Evolutionary conservation across 1,140 invertebrate genomes (phyloP).

Genomic region (Tetramorium alpestre): DNA sequence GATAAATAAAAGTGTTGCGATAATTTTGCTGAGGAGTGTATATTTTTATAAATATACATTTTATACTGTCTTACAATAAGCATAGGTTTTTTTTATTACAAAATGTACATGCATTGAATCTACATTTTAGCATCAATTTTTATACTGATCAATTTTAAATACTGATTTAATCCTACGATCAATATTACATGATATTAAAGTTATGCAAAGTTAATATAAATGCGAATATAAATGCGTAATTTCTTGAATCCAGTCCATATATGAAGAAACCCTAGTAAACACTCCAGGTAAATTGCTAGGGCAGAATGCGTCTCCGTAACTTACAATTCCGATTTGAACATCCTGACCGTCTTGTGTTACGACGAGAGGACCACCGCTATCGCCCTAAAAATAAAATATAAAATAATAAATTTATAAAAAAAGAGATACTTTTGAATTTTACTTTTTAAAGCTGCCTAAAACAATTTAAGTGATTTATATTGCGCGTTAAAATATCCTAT

Average conservation of each 20-base stretch:
- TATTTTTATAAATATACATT: no score
- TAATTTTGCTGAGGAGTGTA: no score
- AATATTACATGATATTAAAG: no score
- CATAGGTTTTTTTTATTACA: no score
- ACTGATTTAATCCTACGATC: no score
- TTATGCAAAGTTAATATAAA: no score
- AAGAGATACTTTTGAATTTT: not conserved
- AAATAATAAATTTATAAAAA: not conserved
- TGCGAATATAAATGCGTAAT: no score
- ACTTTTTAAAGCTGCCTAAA: not conserved
- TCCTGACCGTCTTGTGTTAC: conserved; percentile 14
- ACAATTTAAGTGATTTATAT: not conserved
- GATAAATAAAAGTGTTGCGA: no score
- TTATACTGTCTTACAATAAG: no score
- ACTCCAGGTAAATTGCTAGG: conserved; percentile 60
- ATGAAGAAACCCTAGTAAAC: conserved; percentile 53
- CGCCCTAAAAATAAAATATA: conserved; percentile 42
- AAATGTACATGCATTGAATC: no score
- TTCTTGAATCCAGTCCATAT: not conserved
- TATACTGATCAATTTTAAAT: no score
- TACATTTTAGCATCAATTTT: no score
- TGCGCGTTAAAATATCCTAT: not conserved
- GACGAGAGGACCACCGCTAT: conserved; percentile 68
- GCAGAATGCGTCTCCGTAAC: conserved; percentile 63
- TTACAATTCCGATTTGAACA: conserved; percentile 68